Base-by-base conservation (phyloP, 2,113 vertebrate species). In the Atherinomorus stipes region DNA sequence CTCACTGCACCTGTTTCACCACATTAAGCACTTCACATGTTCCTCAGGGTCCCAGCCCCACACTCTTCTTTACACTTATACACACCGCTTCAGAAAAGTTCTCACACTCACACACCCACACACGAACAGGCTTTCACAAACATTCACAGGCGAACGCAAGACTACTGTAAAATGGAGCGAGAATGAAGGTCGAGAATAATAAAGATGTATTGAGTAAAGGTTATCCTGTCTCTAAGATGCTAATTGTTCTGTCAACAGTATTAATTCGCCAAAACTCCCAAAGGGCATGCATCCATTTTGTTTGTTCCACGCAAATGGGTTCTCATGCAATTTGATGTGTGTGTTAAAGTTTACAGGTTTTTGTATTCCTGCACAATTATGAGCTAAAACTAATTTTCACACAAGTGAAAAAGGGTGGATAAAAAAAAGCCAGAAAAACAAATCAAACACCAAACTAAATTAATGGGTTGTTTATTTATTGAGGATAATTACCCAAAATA, bases 221-320 rank as follows among this genome's bases (percentile, higher is more conserved):
- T 95, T 95, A 95, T 87, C 88, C 85, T 92, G 85, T 93, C 92
- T 95, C 94, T 91, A 93, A 96, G 95, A 96, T 95, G 95, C 93
- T 95, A 95, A 96, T 96, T 95, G 92, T 94, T 95, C 94, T 95
- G 91, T 94, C 94, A 95, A 93, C 78, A 93, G 86, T 95, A 93
- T 95, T 96, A 90, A 95, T 95, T 95, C 94, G 89, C 89, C 89
- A 83, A 88, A 76, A 79, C 86, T 94, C 89, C 93, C 93, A 96
- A 96, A 95, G 94, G 93, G 91, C 92, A 95, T 22, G 44, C n/a
- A 37, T 91, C 79, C 74, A 73, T 94, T 94, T 90, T 89, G 89
- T 93, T 94, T 91, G 85, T 90, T 90, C 83, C 82, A 84, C 75
- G 67, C 66, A 67, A 72, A 92, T 87, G 85, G 63, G 80, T 80